Evolutionary conservation across 2,888 invertebrate genomes (phyloP), one percentile per base, ranked within the genome.

Genomic region (Stenoptilia bipunctidactyla): DNA sequence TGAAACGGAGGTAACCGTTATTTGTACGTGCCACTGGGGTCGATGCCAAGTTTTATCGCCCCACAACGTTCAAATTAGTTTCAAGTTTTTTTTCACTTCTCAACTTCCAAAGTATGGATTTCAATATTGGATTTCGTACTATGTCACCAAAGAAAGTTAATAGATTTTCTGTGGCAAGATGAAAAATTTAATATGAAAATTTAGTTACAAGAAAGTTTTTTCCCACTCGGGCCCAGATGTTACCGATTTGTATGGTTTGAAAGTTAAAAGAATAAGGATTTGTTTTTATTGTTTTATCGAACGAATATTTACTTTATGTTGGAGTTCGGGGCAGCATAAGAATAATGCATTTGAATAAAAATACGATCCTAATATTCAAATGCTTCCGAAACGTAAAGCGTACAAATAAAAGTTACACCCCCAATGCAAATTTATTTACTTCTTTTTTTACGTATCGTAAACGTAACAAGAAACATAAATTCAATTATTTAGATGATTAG

Each of bases 121-220:
- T 70, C 74, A 70, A 73, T 77, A 77, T 76, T 71, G 71, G 73
- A 74, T 71, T 76, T 75, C 68, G 30, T 67, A 72, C 68, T 66
- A 58, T 68, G 66, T 67, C 66, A n/a, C 30, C 30, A 12, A 4
- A 30, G 25, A 20, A 20, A 30, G 30, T 30, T 30, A 30, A 30
- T 30, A 30, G 30, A 30, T 30, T 30, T 30, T 55, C 61, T 50
- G 53, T 49, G 54, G 52, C 46, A 48, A 43, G 50, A 49, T 50
- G 38, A 49, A 42, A 61, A 65, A 53, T 68, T 66, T 59, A 46
- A 41, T 47, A 46, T 41, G 41, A 48, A 56, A 62, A 61, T 66
- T 66, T 62, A 61, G 66, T 69, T 30, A 12, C 61, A 43, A 36
- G 38, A 39, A 33, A 37, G 13, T 13, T 25, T 30, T n/a, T 30